These are phyloP conservation scores for Leptocoma aspasia DNA, from an alignment of 2,113 vertebrate species.

Conservation along the genomic window DNA sequence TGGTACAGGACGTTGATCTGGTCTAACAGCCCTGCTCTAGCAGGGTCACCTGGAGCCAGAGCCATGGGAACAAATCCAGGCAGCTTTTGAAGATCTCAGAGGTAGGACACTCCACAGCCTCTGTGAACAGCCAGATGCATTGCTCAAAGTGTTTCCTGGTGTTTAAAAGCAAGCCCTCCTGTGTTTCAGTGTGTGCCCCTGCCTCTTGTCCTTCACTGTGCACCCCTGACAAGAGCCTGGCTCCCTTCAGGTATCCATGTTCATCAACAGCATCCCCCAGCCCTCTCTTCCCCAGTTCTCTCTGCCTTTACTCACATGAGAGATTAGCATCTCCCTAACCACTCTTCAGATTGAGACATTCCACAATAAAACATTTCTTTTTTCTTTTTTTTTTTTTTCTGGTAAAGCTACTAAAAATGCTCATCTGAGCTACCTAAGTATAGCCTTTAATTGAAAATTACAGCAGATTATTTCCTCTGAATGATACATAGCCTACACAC, in stretches of 20 bases:
- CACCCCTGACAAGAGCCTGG: background rate
- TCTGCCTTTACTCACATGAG: background rate
- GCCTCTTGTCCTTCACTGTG: background rate
- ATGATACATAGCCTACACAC: background rate
- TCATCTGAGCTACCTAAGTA: background rate
- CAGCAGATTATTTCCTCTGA: background rate
- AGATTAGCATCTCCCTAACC: background rate
- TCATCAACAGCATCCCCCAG: background rate
- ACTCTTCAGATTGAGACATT: background rate
- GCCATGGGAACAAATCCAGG: background rate
- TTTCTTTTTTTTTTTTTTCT: background rate
- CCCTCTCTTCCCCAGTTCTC: background rate
- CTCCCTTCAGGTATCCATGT: background rate
- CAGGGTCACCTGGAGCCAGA: background rate
- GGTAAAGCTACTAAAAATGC: background rate
- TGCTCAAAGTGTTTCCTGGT: background rate
- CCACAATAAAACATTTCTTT: background rate
- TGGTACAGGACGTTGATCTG: background rate
- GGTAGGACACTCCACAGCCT: background rate
- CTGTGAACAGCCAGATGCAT: background rate
- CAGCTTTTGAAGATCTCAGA: background rate
- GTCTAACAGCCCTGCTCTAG: background rate
- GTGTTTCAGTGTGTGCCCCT: background rate
- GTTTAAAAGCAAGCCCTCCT: background rate
- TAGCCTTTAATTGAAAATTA: background rate